A percentile compares a stretch with the other conserved stretches of the same genome.
Evolutionary conservation across 2,888 invertebrate genomes (phyloP).

Genomic region (Dryadula phaetusa): DNA sequence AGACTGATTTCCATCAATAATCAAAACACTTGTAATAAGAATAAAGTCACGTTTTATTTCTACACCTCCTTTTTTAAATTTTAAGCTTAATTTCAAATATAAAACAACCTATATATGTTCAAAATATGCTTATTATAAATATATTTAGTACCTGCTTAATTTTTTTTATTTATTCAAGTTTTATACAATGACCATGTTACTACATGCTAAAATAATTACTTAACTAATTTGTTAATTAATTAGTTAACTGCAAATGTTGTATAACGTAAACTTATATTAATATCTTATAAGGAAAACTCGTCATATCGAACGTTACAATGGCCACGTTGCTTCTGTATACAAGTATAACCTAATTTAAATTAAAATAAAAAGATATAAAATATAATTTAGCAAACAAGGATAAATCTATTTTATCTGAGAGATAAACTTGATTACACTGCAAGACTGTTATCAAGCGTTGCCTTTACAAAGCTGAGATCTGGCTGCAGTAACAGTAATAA

Average conservation of each 20-base stretch:
- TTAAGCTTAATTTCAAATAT: no score
- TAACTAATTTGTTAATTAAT: neutral
- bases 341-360: neutral
- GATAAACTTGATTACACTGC: conserved; percentile 10
- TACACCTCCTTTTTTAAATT: no score
- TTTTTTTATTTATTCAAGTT: no score
- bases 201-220: no score
- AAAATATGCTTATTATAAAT: no score
- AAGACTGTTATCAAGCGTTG: conserved; percentile 13
- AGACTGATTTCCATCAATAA: no score
- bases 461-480: neutral
- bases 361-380: conserved; percentile 3
- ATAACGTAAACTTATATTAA: neutral
- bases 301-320: neutral
- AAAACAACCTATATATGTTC: no score
- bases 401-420: conserved; percentile 21
- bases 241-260: neutral
- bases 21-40: no score
- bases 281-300: neutral
- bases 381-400: conserved; percentile 4
- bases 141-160: no score
- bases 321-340: neutral
- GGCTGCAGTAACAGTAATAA: neutral
- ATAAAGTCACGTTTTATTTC: no score
- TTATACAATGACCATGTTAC: no score